Conservation (phyloP, 2,888 invertebrate genomes). For the Pelosia muscerda region DNA sequence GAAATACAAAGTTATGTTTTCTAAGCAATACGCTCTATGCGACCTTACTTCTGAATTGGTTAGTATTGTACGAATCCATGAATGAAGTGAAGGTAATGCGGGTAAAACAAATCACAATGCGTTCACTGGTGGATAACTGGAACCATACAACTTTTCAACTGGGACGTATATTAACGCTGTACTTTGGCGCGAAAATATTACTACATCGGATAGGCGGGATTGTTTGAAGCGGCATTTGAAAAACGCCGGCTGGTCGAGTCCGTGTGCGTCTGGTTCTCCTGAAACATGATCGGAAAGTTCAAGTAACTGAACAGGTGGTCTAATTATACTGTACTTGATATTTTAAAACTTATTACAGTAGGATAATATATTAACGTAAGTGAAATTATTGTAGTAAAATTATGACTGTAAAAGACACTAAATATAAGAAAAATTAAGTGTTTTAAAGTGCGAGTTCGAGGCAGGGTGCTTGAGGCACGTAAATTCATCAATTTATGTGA, state of each 20-base stretch:
- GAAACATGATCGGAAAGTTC: constrained; percentile 48
- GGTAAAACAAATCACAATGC: constrained; percentile 23
- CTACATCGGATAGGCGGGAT: constrained; percentile 40
- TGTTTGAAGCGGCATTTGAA: constrained; percentile 60
- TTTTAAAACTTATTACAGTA: neutral
- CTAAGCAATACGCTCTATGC: neutral
- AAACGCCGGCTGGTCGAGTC: constrained; percentile 62
- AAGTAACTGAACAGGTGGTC: constrained; percentile 45
- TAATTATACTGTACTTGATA: neutral
- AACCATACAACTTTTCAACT: constrained; percentile 12
- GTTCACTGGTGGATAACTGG: no score
- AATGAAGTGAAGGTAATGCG: constrained; percentile 26
- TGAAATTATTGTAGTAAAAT: neutral
- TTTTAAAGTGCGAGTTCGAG: constrained; percentile 35
- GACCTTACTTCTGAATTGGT: constrained; percentile 20
- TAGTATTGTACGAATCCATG: constrained; percentile 18
- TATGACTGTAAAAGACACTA: neutral
- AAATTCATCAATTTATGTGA: constrained; percentile 40
- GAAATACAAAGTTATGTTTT: constrained; percentile 10
- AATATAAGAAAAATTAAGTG: constrained; percentile 22
- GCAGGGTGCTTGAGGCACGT: constrained; percentile 34
- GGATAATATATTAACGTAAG: neutral
- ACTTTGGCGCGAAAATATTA: constrained; percentile 61
- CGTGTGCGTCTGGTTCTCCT: constrained; percentile 40
- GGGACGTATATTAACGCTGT: constrained; percentile 14